Conservation (phyloP, 2,888 invertebrate species). For the Empis stercorea region DNA sequence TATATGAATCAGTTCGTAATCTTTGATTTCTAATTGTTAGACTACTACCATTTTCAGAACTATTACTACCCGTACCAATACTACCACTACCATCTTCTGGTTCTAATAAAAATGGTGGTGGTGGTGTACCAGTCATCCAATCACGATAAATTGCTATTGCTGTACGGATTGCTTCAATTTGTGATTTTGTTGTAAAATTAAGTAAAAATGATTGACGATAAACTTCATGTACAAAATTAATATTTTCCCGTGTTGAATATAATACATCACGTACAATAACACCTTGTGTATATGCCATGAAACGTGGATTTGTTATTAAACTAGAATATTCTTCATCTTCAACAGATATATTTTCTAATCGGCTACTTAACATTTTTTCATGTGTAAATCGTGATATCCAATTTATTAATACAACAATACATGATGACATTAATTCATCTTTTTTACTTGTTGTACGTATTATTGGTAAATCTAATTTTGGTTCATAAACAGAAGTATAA, state of each 20-base stretch:
- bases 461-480: slow-evolving; percentile 66
- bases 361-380: slow-evolving; percentile 40
- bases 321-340: slow-evolving; percentile 32
- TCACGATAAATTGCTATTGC: slow-evolving; percentile 90
- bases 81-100: slow-evolving; percentile 37
- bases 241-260: slow-evolving; percentile 75
- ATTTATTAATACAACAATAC: slow-evolving; percentile 75
- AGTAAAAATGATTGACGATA: slow-evolving; percentile 86
- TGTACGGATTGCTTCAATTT: slow-evolving; percentile 74
- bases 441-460: slow-evolving; percentile 48
- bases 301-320: slow-evolving; percentile 15
- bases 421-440: slow-evolving; percentile 49
- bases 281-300: slow-evolving; percentile 29
- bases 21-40: slow-evolving; percentile 42
- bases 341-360: slow-evolving; percentile 29
- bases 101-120: slow-evolving; percentile 70
- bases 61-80: slow-evolving; percentile 5
- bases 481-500: slow-evolving; percentile 69
- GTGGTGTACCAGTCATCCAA: slow-evolving; percentile 75
- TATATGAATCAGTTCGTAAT: slow-evolving; percentile 71
- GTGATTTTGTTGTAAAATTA: slow-evolving; percentile 55
- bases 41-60: slow-evolving; percentile 18
- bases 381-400: slow-evolving; percentile 82
- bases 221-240: slow-evolving; percentile 89
- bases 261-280: slow-evolving; percentile 75